Base-by-base conservation (phyloP, 2,113 vertebrate species). In the Stegastes partitus region DNA sequence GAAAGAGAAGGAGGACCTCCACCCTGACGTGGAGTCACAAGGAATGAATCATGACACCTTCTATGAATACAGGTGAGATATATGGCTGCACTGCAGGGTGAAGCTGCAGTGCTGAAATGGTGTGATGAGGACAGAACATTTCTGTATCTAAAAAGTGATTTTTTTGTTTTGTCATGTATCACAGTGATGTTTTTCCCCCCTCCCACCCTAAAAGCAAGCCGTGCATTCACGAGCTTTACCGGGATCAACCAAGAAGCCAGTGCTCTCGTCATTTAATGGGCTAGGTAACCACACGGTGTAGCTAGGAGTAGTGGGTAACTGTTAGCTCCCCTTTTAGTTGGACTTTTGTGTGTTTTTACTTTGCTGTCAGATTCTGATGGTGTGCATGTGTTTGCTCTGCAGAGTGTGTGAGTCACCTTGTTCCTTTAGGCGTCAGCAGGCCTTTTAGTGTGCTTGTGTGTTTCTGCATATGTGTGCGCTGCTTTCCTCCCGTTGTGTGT, bases 1-100 rank as follows among this genome's bases (percentile, higher is more conserved):
- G 84, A 99, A 99, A 93, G 97, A 96, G 90, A 98, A 97, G 76
- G 98, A 99, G 91, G 96, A 97, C 80, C 92, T 95, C 50, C 95
- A 96, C 77, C 93, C 95, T 81, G 96, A 98, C 77, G 87, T 92
- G 0, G 96, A 97, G 94, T 93, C 96, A 77, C 96, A 95, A 66
- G 94, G 87, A 81, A 93, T 94, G 89, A 96, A 96, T 91, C 96
- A 97, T 86, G 96, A 97, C 89, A 96, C 95, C 63, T 96, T 96
- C 88, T 96, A 95, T 81, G 96, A 98, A 94, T 97, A 96, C 95
- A 98, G 98, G 98, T 98, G 95, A 96, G 92, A 25, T 23, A 87
- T 22, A 11, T 26, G 21, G 26, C 62, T 65, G 54, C 31, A 54
- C 50, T 47, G 61, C 62, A 57, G 23, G 23, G 54, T 7, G 42